Conservation (phyloP, 1,140 invertebrate genomes). For the Venustaconcha ellipsiformis region DNA sequence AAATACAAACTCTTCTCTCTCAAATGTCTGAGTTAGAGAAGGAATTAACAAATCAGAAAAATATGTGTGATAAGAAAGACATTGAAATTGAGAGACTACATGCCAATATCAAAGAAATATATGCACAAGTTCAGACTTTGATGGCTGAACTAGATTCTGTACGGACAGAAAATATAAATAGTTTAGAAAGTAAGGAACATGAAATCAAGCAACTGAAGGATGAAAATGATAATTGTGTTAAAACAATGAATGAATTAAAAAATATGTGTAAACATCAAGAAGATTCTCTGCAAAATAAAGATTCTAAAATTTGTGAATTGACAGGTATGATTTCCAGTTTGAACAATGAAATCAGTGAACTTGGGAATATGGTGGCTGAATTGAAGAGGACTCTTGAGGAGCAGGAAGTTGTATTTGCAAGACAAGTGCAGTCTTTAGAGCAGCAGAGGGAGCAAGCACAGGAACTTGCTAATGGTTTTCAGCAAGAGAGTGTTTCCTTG, state of each 20-base stretch:
- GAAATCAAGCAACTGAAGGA: background rate
- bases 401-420: no score
- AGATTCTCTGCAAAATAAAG: no score
- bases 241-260: no score
- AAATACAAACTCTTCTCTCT: slow-evolving; percentile 14
- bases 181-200: slow-evolving; percentile 6
- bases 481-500: slow-evolving; percentile 1
- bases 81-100: background rate
- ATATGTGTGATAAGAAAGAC: slow-evolving; percentile 3
- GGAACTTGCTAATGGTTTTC: slow-evolving; percentile 1
- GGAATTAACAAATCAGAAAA: slow-evolving; percentile 5
- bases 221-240: no score
- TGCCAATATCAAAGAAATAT: background rate
- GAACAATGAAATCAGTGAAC: no score
- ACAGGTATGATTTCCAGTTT: no score
- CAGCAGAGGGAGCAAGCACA: no score
- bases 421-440: no score
- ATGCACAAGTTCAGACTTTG: background rate
- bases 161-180: background rate
- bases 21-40: slow-evolving; percentile 26
- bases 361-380: no score
- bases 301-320: no score
- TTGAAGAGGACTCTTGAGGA: no score
- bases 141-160: slow-evolving; percentile 2
- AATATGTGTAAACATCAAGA: no score